A percentile compares a stretch with the other conserved stretches of the same genome.
phyloP scores from a whole-genome alignment of 2,888 invertebrate species.

The Oxyteleia sp. region DNA sequence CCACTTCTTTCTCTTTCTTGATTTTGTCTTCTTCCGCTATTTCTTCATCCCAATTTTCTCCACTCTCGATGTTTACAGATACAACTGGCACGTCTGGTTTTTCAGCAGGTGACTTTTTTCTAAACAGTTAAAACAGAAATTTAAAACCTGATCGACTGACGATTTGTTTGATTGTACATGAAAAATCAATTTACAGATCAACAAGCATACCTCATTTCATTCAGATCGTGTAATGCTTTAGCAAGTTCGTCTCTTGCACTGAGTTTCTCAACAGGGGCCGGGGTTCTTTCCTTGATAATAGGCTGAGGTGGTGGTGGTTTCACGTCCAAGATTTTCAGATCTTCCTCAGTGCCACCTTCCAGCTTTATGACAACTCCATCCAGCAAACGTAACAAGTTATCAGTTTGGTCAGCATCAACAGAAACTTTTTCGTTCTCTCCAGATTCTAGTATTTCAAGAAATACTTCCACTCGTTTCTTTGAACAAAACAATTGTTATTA shows the following conservation, averaged over 20 bases:
- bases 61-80: conserved; percentile 78
- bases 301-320: conserved; percentile 79
- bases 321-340: conserved; percentile 94
- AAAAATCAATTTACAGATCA: conserved; percentile 1
- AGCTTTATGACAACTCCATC: conserved; percentile 99
- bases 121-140: conserved; percentile 22
- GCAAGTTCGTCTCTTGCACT: conserved; percentile 77
- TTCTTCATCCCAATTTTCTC: conserved; percentile 81
- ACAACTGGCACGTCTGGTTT: conserved; percentile 24
- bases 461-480: conserved; percentile 95
- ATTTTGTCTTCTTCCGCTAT: conserved; percentile 84
- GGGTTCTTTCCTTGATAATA: conserved; percentile 76
- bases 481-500: not conserved
- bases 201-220: conserved; percentile 78
- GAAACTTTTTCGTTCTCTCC: conserved; percentile 93
- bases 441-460: conserved; percentile 93
- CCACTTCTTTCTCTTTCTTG: conserved; percentile 79
- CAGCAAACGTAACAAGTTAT: conserved; percentile 94
- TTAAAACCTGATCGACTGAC: no score
- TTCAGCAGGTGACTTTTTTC: conserved; percentile 42
- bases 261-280: conserved; percentile 78
- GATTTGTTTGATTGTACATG: not conserved
- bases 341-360: conserved; percentile 97
- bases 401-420: conserved; percentile 93
- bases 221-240: conserved; percentile 79